These are phyloP conservation scores for Turritopsis dohrnii DNA, from an alignment of 30 jellyfish, hydroid and myxozoan genomes.

Conservation along the genomic window DNA sequence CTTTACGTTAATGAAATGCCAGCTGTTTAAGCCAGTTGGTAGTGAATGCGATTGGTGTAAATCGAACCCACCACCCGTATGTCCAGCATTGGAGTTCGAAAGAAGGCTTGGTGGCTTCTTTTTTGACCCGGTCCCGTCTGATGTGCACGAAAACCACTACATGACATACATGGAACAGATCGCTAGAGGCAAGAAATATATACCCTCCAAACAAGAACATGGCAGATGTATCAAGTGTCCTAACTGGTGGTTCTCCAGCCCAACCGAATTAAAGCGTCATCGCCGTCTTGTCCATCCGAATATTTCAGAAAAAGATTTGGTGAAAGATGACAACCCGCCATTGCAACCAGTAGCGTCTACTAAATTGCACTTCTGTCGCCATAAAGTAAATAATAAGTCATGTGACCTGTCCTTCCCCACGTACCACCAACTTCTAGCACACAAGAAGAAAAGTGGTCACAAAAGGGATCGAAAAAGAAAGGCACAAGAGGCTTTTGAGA, in stretches of 20 bases:
- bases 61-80: not conserved
- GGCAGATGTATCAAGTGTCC: not conserved
- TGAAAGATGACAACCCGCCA: not conserved
- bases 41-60: conserved; percentile 4
- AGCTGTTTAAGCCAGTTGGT: too few relatives aligned
- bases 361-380: too few relatives aligned
- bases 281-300: conserved; percentile 14
- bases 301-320: not conserved
- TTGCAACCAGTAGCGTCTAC: not conserved
- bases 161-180: too few relatives aligned
- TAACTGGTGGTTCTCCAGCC: conserved; percentile 12
- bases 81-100: not conserved
- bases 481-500: not conserved
- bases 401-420: too few relatives aligned
- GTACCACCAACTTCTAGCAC: too few relatives aligned
- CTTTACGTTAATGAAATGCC: too few relatives aligned
- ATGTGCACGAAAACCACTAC: too few relatives aligned
- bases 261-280: conserved; percentile 7
- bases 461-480: not conserved
- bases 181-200: too few relatives aligned
- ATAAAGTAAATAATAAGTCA: too few relatives aligned
- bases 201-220: not conserved
- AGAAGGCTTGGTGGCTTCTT: too few relatives aligned
- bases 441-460: not conserved
- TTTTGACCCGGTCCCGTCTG: too few relatives aligned